These are phyloP conservation scores for Numenius arquata DNA, from an alignment of 2,113 vertebrate genomes.

Conservation along the genomic window DNA sequence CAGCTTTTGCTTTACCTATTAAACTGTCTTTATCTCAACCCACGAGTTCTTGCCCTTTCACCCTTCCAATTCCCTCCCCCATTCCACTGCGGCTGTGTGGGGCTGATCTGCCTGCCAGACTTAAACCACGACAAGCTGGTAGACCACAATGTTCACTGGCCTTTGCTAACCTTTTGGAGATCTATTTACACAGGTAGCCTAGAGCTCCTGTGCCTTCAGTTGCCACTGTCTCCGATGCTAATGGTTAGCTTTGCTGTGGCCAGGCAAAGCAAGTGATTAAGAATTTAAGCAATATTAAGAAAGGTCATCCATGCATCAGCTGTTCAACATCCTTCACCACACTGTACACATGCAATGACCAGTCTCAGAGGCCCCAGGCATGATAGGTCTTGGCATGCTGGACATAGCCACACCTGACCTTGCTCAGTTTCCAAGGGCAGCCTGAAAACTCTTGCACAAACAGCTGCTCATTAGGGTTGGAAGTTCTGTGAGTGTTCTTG, in stretches of 20 bases:
- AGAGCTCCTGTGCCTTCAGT: not conserved
- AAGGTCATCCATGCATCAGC: not conserved
- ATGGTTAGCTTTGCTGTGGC: conserved; percentile 46
- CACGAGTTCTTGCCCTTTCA: not conserved
- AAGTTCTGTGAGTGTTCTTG: not conserved
- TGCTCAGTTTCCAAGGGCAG: not conserved
- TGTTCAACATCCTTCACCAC: not conserved
- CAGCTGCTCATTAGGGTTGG: not conserved
- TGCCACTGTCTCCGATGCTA: not conserved
- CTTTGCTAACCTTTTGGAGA: not conserved
- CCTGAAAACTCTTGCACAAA: not conserved
- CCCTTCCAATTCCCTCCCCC: rapidly evolving
- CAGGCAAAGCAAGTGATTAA: not conserved
- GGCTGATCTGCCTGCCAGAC: not conserved
- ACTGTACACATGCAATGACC: not conserved
- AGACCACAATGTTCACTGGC: not conserved
- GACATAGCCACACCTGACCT: conserved; percentile 3
- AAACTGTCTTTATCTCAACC: not conserved
- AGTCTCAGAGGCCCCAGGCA: not conserved
- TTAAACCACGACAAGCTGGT: not conserved
- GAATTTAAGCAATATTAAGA: not conserved
- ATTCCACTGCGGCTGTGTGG: not conserved
- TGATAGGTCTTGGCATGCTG: conserved; percentile 8
- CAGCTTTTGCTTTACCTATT: not conserved
- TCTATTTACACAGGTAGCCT: not conserved